Conservation (phyloP, 2,888 invertebrate genomes). For the Lycocerus yunnanus region DNA sequence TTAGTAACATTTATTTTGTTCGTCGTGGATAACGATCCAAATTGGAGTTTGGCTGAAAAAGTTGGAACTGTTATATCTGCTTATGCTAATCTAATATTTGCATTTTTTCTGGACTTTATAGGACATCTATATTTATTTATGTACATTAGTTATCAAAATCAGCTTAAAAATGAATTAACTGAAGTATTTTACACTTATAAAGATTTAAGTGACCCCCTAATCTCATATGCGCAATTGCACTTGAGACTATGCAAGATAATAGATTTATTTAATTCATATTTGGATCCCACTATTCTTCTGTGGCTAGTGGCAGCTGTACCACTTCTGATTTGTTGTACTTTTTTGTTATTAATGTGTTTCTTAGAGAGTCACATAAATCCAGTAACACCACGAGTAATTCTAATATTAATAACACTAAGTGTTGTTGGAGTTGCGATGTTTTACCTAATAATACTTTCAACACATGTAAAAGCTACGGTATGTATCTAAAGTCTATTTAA, state of each 20-base stretch:
- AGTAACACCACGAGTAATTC: neutral
- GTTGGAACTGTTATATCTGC: neutral
- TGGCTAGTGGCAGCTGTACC: neutral
- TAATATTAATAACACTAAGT: neutral
- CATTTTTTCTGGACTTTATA: neutral
- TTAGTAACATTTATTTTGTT: neutral
- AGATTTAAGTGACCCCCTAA: neutral
- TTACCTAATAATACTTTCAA: neutral
- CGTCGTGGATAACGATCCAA: neutral
- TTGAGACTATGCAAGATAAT: neutral
- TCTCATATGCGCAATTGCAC: neutral
- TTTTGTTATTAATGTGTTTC: neutral
- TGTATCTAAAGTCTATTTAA: no score
- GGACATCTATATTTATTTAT: neutral
- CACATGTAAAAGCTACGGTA: neutral
- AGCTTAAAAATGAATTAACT: neutral
- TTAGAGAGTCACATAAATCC: neutral
- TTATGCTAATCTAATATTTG: neutral
- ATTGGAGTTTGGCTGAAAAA: neutral
- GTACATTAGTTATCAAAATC: neutral
- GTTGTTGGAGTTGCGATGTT: rapidly evolving
- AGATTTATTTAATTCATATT: neutral
- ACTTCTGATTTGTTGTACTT: neutral
- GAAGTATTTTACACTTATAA: neutral
- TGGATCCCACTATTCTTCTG: neutral